These are phyloP conservation scores for Syngnathus typhle DNA, from an alignment of 2,113 vertebrate genomes.

Conservation along the genomic window DNA sequence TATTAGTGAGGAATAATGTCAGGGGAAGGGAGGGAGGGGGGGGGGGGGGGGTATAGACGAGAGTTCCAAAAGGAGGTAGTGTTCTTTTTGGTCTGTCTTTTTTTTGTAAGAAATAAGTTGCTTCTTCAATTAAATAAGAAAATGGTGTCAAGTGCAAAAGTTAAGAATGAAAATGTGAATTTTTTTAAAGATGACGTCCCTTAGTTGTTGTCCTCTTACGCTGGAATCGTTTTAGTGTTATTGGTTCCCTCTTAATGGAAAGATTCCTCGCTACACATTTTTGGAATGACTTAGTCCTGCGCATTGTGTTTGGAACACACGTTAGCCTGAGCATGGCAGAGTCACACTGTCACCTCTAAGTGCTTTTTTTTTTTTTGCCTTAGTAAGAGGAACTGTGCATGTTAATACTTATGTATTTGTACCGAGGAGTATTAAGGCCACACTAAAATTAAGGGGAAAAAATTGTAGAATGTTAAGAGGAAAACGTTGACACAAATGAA, in stretches of 20 bases:
- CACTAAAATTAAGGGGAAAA: not conserved
- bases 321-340: slow-evolving; percentile 60
- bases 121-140: slow-evolving; percentile 54
- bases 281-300: slow-evolving; percentile 42
- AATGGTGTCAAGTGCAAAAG: slow-evolving; percentile 60
- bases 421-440: not conserved
- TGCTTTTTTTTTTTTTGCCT: slow-evolving; percentile 45
- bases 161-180: slow-evolving; percentile 42
- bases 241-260: slow-evolving; percentile 48
- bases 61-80: slow-evolving; percentile 76
- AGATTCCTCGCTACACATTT: slow-evolving; percentile 16
- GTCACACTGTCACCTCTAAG: slow-evolving; percentile 56
- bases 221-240: slow-evolving; percentile 25
- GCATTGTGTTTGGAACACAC: slow-evolving; percentile 62
- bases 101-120: slow-evolving; percentile 56
- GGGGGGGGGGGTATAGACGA: slow-evolving; percentile 7
- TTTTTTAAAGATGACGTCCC: slow-evolving; percentile 37
- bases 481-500: not conserved
- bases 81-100: slow-evolving; percentile 73
- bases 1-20: slow-evolving; percentile 56
- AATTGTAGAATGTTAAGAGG: no score
- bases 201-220: slow-evolving; percentile 42
- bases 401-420: not conserved
- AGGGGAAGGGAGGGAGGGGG: slow-evolving; percentile 9
- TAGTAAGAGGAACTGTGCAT: slow-evolving; percentile 5